Percentiles rank a stretch among this genome's conserved stretches.
phyloP scores from a whole-genome alignment of 2,888 invertebrate species.

The Stictocephala bisonia region DNA sequence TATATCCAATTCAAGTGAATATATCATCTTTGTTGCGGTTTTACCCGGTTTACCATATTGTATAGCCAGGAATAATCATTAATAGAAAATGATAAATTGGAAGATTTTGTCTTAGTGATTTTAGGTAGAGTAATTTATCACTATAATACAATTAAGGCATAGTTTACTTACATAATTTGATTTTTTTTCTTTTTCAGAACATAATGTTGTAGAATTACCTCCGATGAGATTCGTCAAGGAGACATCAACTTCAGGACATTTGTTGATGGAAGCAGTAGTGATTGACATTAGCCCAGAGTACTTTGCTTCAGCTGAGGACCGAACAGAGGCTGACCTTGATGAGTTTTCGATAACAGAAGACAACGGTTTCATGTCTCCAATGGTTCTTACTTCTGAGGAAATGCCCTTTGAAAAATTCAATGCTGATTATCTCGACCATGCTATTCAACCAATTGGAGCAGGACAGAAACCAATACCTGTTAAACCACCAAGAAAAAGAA shows the following conservation, averaged over 20 bases:
- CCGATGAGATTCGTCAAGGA: constrained; percentile 90
- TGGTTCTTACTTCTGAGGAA: constrained; percentile 62
- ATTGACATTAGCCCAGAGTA: constrained; percentile 90
- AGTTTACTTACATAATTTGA: no score
- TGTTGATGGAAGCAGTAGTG: constrained; percentile 91
- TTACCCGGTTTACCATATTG: no score
- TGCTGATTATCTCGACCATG: constrained; percentile 63
- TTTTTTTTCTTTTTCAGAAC: constrained; percentile 69
- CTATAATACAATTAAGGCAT: no score
- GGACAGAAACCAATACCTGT: constrained; percentile 63
- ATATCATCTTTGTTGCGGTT: no score
- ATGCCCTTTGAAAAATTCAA: constrained; percentile 68
- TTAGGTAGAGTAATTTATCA: no score
- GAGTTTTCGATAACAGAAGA: constrained; percentile 87
- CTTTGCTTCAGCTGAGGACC: constrained; percentile 77
- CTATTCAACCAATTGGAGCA: constrained; percentile 57
- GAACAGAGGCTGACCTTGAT: constrained; percentile 88
- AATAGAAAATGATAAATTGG: no score
- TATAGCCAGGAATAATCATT: no score
- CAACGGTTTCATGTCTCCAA: constrained; percentile 69
- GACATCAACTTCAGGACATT: constrained; percentile 87
- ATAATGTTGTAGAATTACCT: constrained; percentile 87
- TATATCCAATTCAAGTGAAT: no score
- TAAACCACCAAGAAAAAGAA: constrained; percentile 67
- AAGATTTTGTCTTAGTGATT: no score